phyloP scores from a whole-genome alignment of 2,797 vertebrate species.

The Meda fulgida region DNA sequence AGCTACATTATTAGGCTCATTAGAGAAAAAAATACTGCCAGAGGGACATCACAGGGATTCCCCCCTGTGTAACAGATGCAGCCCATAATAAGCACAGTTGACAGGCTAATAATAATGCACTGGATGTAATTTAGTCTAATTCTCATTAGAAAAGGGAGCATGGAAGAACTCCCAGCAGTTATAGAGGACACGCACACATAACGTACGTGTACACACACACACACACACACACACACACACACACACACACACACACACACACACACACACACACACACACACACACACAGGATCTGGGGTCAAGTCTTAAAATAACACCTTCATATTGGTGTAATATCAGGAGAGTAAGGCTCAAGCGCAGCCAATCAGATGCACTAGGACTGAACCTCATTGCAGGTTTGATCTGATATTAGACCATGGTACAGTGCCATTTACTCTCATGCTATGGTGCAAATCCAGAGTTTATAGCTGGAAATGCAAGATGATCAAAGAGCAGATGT shows the following conservation, averaged over 20 bases:
- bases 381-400: conserved; percentile 1
- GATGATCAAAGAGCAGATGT: conserved; percentile 33
- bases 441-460: neutral
- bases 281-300: neutral
- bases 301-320: conserved; percentile 18
- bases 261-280: neutral
- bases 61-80: conserved; percentile 52
- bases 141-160: conserved; percentile 53
- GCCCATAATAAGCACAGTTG: conserved; percentile 51
- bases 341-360: neutral
- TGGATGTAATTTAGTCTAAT: conserved; percentile 55
- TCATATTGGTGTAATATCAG: conserved; percentile 2
- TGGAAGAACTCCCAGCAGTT: conserved; percentile 35
- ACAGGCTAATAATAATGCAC: conserved; percentile 55
- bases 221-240: no score
- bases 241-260: neutral
- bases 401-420: conserved; percentile 2
- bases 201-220: neutral
- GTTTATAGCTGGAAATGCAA: conserved; percentile 25
- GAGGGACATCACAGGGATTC: conserved; percentile 54
- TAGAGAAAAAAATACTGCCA: conserved; percentile 52
- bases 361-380: neutral
- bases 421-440: conserved; percentile 10
- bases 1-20: conserved; percentile 59
- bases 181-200: conserved; percentile 10